These are phyloP conservation scores for Hemistola chrysoprasaria DNA, from an alignment of 2,888 invertebrate genomes.

Conservation along the genomic window DNA sequence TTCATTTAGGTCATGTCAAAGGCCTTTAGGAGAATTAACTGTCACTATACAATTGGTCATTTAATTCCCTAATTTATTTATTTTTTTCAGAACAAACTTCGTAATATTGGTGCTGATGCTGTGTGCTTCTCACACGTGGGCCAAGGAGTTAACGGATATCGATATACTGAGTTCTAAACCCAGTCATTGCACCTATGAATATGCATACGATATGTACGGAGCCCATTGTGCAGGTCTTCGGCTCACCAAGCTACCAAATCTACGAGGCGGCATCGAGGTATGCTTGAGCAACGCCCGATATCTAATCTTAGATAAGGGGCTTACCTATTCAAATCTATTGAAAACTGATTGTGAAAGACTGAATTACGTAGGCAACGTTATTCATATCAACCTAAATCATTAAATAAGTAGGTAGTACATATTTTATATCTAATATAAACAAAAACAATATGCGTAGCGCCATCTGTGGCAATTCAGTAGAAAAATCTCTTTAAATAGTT, in stretches of 20 bases:
- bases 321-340: slow-evolving; percentile 31
- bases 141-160: slow-evolving; percentile 61
- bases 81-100: slow-evolving; percentile 46
- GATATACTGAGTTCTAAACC: slow-evolving; percentile 55
- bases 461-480: no score
- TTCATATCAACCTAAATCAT: no score
- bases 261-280: slow-evolving; percentile 81
- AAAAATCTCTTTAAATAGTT: no score
- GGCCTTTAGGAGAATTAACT: no score
- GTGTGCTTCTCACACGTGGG: slow-evolving; percentile 33
- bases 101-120: slow-evolving; percentile 36
- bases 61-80: no score
- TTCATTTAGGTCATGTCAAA: no score
- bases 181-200: slow-evolving; percentile 74
- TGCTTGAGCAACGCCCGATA: slow-evolving; percentile 19
- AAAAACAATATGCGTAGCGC: no score
- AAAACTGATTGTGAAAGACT: slow-evolving; percentile 20
- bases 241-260: slow-evolving; percentile 70
- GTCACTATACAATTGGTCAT: no score
- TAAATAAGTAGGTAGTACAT: no score
- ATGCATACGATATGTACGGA: slow-evolving; percentile 77
- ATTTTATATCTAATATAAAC: no score
- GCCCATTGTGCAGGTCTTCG: slow-evolving; percentile 77
- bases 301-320: slow-evolving; percentile 28
- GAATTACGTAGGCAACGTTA: no score